Base-by-base conservation (phyloP, 2,797 vertebrate genomes). In the Hippopotamyrus pictus region DNA sequence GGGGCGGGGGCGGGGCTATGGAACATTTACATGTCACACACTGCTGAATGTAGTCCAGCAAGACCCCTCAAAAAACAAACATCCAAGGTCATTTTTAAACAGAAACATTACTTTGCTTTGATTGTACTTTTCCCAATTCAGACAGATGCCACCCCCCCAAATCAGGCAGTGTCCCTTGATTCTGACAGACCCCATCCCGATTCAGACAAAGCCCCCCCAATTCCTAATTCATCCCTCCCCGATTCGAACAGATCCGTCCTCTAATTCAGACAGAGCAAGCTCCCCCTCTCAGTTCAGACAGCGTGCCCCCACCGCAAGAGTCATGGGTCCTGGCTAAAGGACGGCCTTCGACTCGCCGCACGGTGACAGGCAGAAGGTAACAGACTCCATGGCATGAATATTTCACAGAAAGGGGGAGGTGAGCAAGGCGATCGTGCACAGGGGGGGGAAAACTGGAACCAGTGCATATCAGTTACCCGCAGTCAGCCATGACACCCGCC, bases 381-480 rank as follows among this genome's bases (percentile, higher is more conserved):
- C 91, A 14, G 92, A 96, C 95, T 93, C 94, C 94, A 89, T 90
- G 86, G 48, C 93, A 95, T 96, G 92, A 96, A 96, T 96, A 96
- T 96, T 96, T 96, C 90, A 96, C 92, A 90, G 93, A 93, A 93
- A 92, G 93, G 92, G 91, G 92, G 94, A 95, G 95, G 94, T 22
- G 88, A 86, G 37, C 46, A 48, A 17, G 41, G 65, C 11, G 65
- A 11, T 44, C 5, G 46, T 25, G 41, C 3, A 8, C 54, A 4
- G n/a, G n/a, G n/a, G 62, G 22, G 1, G 29, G 83, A 1, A 1
- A 22, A 1, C 3, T 5, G 54, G 33, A 89, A 9, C 91, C 87
- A 90, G 91, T 89, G 84, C 92, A 92, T 92, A 92, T 94, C 93
- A 89, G 92, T 93, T 93, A 92, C 93, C 93, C 53, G 89, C 88